These are phyloP conservation scores for Alauda arvensis DNA, from an alignment of 2,797 vertebrate species.

Conservation along the genomic window DNA sequence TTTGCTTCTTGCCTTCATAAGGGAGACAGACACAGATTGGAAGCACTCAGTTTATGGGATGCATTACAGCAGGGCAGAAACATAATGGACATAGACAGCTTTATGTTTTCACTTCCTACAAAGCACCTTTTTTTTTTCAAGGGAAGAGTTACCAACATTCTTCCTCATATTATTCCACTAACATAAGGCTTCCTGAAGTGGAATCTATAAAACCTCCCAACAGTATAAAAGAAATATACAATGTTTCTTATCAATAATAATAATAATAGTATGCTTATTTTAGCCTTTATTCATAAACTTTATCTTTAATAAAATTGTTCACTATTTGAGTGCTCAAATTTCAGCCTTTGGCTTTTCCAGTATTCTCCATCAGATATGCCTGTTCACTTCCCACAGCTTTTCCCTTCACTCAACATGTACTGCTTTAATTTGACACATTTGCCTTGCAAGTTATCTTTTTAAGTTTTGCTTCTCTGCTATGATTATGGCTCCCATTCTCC, in stretches of 20 bases:
- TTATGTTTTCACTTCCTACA: neutral
- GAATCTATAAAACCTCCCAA: neutral
- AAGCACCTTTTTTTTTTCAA: neutral
- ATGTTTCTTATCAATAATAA: neutral
- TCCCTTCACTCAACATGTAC: neutral
- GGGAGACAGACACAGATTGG: neutral
- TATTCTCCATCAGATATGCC: neutral
- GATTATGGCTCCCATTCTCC: neutral
- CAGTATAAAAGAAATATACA: neutral
- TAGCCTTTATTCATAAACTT: neutral
- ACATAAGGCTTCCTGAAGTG: neutral
- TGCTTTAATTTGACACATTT: neutral
- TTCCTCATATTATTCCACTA: neutral
- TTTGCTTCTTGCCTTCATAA: neutral
- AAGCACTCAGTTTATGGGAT: neutral
- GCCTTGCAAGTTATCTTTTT: neutral
- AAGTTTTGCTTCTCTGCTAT: neutral
- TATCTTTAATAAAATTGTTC: neutral
- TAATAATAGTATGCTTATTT: neutral
- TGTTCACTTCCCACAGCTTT: neutral
- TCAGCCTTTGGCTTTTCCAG: neutral
- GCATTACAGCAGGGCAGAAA: neutral
- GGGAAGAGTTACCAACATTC: neutral
- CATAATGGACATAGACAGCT: neutral
- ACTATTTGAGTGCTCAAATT: neutral